Evolutionary conservation across 2,888 invertebrate genomes (phyloP).

Genomic region (Arenicola marina): DNA sequence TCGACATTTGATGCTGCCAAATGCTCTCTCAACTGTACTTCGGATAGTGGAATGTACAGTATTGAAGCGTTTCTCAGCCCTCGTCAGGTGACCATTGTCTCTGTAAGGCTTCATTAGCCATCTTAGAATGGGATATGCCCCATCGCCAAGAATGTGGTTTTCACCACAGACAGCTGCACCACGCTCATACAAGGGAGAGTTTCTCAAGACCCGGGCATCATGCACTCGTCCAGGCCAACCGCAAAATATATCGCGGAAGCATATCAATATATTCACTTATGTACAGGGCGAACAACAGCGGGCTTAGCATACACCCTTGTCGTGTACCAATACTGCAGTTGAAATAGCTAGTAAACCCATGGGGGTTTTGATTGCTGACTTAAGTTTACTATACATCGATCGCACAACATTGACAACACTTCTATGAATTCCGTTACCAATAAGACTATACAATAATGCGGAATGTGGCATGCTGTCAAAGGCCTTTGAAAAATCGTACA

Average conservation of each 20-base stretch:
- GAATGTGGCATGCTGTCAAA: too few relatives aligned
- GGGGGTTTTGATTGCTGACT: too few relatives aligned
- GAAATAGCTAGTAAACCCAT: too few relatives aligned
- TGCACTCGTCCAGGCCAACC: neutral
- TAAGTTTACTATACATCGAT: too few relatives aligned
- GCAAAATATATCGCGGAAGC: neutral
- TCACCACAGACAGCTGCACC: neutral
- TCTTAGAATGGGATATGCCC: neutral
- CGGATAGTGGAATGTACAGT: neutral
- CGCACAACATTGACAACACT: too few relatives aligned
- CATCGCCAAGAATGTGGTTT: neutral
- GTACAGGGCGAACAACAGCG: too few relatives aligned
- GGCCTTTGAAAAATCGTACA: too few relatives aligned
- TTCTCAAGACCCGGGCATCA: neutral
- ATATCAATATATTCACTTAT: too few relatives aligned
- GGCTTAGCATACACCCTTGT: too few relatives aligned
- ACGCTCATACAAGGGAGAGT: neutral
- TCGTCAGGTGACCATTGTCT: neutral
- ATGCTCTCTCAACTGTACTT: neutral
- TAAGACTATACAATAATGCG: too few relatives aligned
- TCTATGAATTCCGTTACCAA: too few relatives aligned
- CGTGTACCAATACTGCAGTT: too few relatives aligned
- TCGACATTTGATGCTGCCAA: neutral
- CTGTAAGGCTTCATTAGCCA: neutral
- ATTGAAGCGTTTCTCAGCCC: neutral